Evolutionary conservation across 2,113 vertebrate species (phyloP).

Genomic region (Rhombomys opimus): DNA sequence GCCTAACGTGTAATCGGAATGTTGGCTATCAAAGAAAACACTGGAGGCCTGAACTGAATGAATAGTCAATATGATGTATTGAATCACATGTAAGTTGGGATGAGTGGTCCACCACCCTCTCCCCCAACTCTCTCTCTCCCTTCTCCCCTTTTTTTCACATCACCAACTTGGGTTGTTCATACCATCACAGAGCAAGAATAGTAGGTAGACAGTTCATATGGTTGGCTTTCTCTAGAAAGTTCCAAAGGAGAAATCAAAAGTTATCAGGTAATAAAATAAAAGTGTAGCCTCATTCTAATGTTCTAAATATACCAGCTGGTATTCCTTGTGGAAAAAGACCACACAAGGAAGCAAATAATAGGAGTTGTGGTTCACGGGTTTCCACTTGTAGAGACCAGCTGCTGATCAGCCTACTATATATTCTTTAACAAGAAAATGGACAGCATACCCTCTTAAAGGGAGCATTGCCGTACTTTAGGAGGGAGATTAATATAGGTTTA

Average conservation of each 20-base stretch:
- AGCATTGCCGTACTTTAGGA: conserved; percentile 30
- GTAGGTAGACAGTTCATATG: neutral
- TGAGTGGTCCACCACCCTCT: neutral
- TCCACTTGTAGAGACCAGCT: neutral
- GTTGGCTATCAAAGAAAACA: too few species aligned
- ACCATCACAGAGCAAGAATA: neutral
- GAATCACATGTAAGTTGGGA: neutral
- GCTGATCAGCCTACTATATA: neutral
- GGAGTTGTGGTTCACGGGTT: neutral
- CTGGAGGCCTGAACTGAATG: accelerated
- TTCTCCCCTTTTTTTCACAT: neutral
- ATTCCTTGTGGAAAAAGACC: neutral
- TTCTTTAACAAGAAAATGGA: conserved; percentile 26
- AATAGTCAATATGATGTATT: neutral
- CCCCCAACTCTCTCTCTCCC: neutral
- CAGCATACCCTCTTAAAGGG: conserved; percentile 18
- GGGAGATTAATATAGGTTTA: conserved; percentile 14
- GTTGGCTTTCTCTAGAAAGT: neutral
- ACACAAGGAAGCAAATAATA: neutral
- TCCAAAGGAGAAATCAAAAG: neutral
- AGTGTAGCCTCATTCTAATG: neutral
- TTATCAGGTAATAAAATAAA: neutral
- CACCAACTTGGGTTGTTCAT: neutral
- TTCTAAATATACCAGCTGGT: neutral
- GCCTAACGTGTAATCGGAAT: neutral